These are phyloP conservation scores for Myiopsitta monachus DNA, from an alignment of 2,113 vertebrate species.

Conservation along the genomic window DNA sequence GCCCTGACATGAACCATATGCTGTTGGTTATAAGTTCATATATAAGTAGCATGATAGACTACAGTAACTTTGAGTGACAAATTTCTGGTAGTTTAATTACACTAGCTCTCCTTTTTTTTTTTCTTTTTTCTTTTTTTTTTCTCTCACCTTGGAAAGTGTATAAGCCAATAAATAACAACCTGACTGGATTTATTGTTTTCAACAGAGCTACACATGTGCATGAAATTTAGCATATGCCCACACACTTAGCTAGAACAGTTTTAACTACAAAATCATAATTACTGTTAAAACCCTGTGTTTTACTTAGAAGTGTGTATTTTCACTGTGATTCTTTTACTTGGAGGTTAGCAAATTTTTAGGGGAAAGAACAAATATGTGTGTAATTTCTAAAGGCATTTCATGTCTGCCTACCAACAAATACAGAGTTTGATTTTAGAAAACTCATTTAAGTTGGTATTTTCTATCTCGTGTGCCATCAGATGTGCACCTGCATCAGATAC, in stretches of 20 bases:
- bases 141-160: background rate
- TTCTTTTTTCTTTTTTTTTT: rapidly evolving
- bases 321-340: background rate
- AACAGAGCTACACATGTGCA: background rate
- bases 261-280: background rate
- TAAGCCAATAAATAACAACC: background rate
- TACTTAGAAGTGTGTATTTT: background rate
- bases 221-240: background rate
- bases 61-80: background rate
- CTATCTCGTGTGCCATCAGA: background rate
- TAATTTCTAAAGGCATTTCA: background rate
- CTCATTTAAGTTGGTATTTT: background rate
- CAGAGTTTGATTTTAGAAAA: background rate
- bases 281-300: background rate
- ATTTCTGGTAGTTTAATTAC: background rate
- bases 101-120: background rate
- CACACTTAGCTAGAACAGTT: background rate
- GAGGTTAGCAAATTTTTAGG: background rate
- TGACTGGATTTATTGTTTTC: background rate
- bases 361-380: background rate
- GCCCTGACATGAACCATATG: background rate
- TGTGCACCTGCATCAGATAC: background rate
- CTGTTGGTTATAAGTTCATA: background rate
- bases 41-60: background rate
- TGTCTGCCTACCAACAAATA: background rate